Evolutionary conservation across 2,888 invertebrate genomes (phyloP), one percentile per base, ranked within the genome.

Genomic region (Eubasilissa splendida): DNA sequence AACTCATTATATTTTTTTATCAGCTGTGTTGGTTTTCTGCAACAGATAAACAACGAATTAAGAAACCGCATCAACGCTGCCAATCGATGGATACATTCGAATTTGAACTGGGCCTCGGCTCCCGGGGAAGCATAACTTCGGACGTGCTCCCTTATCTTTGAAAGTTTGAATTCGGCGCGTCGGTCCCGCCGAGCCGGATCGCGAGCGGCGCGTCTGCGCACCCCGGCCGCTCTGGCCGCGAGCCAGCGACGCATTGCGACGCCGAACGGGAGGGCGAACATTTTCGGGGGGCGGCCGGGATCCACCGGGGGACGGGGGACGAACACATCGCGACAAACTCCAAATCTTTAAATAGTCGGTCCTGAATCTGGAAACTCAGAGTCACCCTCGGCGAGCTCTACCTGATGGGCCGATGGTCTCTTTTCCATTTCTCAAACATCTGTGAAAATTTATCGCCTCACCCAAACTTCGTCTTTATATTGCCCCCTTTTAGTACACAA

Each of bases 241-340:
- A 56, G 83, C 82, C 84, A 84, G 84, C 78, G 85, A 81, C 85
- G 85, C 85, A 85, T 76, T 85, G 85, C 85, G 85, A 79, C 84
- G 81, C 84, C 42, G 42, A 42, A 7, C 42, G 42, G 68, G 63
- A 50, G 50, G 68, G 68, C 70, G 70, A 70, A 10, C 54, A 11
- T 54, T 68, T 70, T 70, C 54, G 54, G 70, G 53, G 53, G 70
- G 54, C 22, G 54, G 54, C 70, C 4, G 31, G 53, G 52, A 70
- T 14, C 52, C 70, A 10, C 9, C 14, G 12, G 53, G 52, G 70
- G 31, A 14, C 11, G 53, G 53, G 9, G 50, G 12, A 50, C 42
- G 14, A 22, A 22, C 22, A 22, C 9, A 58, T 58, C 58, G 58
- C 58, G 58, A 58, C 58, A 58, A 58, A 58, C 58, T n/a, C 58